Conservation (phyloP, 2,888 invertebrate species). For the Scaptomyza flava region DNA sequence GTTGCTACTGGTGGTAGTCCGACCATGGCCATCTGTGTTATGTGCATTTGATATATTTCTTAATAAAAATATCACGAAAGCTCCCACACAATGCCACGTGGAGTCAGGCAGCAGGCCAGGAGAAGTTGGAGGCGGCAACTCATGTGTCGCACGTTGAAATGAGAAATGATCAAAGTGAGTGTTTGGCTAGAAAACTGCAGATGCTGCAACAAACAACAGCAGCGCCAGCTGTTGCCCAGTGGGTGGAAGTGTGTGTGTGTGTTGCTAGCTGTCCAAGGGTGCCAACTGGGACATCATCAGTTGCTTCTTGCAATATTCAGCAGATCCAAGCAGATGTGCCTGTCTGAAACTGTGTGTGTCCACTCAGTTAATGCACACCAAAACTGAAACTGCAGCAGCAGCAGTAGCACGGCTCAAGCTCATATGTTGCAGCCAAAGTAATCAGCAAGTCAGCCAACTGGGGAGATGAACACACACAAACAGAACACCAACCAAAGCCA, state of each 20-base stretch:
- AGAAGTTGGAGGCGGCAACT: slow-evolving; percentile 27
- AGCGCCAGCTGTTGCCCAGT: slow-evolving; percentile 52
- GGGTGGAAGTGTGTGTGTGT: background rate
- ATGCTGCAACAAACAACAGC: slow-evolving; percentile 54
- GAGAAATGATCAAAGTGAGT: slow-evolving; percentile 80
- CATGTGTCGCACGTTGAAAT: slow-evolving; percentile 67
- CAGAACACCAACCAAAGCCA: background rate
- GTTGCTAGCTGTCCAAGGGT: slow-evolving; percentile 21
- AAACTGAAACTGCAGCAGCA: slow-evolving; percentile 60
- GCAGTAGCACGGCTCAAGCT: slow-evolving; percentile 28
- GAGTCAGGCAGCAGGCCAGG: slow-evolving; percentile 17
- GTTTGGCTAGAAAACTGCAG: slow-evolving; percentile 71
- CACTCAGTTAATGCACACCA: slow-evolving; percentile 71
- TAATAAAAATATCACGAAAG: slow-evolving; percentile 72
- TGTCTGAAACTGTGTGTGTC: slow-evolving; percentile 34
- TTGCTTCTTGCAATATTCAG: slow-evolving; percentile 71
- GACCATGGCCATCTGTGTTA: slow-evolving; percentile 57
- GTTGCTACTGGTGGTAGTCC: background rate
- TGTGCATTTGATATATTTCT: slow-evolving; percentile 78
- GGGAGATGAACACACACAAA: background rate
- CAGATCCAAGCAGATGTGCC: slow-evolving; percentile 48
- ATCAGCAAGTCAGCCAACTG: slow-evolving; percentile 60
- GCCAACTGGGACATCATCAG: slow-evolving; percentile 71
- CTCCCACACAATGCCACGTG: slow-evolving; percentile 54
- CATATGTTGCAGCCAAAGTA: slow-evolving; percentile 66